Evolutionary conservation across 2,797 vertebrate species (phyloP).

Genomic region (Gobionotothen gibberifrons): DNA sequence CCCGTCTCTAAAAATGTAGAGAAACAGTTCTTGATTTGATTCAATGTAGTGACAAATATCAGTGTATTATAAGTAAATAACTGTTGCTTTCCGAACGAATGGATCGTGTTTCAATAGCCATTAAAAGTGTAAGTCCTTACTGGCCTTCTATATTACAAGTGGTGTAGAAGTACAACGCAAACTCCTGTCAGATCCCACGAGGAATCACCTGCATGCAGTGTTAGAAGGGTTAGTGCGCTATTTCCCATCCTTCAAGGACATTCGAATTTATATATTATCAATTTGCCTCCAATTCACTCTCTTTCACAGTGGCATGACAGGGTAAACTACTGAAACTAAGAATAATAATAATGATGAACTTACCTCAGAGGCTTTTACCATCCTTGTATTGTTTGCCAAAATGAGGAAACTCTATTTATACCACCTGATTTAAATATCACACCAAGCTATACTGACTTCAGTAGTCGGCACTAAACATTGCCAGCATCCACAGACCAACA

Average conservation of each 20-base stretch:
- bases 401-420: conserved; percentile 16
- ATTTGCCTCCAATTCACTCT: conserved; percentile 7
- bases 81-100: neutral
- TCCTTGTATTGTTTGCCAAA: conserved; percentile 1
- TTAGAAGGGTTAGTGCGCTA: conserved; percentile 14
- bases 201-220: conserved; percentile 23
- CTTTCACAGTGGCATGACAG: conserved; percentile 10
- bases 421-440: conserved; percentile 14
- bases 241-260: conserved; percentile 24
- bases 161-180: conserved; percentile 1
- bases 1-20: no score
- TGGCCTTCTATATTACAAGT: conserved; percentile 16
- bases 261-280: conserved; percentile 23
- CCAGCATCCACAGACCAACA: conserved; percentile 12
- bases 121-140: conserved; percentile 1
- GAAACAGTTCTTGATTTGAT: neutral
- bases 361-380: neutral
- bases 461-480: conserved; percentile 23
- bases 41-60: conserved; percentile 1
- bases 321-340: conserved; percentile 23
- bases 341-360: conserved; percentile 6
- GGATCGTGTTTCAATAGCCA: neutral
- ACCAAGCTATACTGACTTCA: neutral
- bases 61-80: neutral
- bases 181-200: conserved; percentile 28